Evolutionary conservation across 2,888 invertebrate species (phyloP), one percentile per base, ranked within the genome.

Genomic region (Pachydiplax longipennis): DNA sequence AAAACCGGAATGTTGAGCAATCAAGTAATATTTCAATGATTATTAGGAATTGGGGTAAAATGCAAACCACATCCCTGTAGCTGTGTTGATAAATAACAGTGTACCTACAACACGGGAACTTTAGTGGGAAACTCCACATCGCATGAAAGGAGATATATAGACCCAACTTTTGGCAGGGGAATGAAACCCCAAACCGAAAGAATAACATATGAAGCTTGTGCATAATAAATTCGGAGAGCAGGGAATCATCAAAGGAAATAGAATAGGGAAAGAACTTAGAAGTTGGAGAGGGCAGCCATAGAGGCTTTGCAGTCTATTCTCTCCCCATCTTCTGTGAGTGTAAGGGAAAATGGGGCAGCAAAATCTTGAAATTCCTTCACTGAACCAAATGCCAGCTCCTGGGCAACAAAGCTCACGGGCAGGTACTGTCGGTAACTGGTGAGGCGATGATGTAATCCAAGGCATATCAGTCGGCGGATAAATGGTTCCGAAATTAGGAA

Each of bases 351-450:
- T 93, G 97, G 96, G 94, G 95, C 96, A 94, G 99, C 96, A 96
- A 99, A 99, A 94, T 98, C 97, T 94, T 96, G 95, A 95, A 97
- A 98, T 94, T 98, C 97, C 94, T 97, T 96, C 94, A 95, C 95
- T 93, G 97, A 96, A 93, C 96, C 96, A 96, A 99, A 98, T 94
- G 97, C 98, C 96, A 99, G 96, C 95, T 97, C 97, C 94, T 96
- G 96, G 94, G 96, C 95, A 95, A 99, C 95, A 96, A 97, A 97
- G 94, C 96, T 96, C 95, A 98, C 96, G 93, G 97, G 96, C 95
- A 99, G 96, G 94, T 95, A 96, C 95, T 98, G 99, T 93, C 99
- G 98, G 96, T 98, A 99, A 96, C 99, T 98, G 97, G 61, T 65
- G 37, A 61, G 87, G 87, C 61, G 87, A 87, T n/a, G 87, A 65